Base-by-base conservation (phyloP, 1,140 invertebrate genomes). In the Drosophila bifasciata region DNA sequence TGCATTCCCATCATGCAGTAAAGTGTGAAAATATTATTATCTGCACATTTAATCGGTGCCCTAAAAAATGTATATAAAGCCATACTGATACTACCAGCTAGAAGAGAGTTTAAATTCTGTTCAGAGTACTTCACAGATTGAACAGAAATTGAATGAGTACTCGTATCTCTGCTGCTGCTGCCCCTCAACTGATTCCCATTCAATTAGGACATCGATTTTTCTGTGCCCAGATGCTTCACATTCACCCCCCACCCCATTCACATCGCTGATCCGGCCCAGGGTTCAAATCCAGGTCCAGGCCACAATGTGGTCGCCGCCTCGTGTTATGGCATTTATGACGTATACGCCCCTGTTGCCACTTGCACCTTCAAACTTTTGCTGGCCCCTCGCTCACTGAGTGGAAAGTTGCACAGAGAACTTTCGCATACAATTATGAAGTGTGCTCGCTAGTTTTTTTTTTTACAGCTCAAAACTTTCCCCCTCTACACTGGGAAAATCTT, bases 401-500 rank as follows among this genome's bases (percentile, higher is more conserved):
- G 49, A 48, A 58, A 81, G 59, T 85, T 76, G 67, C 64, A 40
- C 41, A 51, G 48, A 15, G 69, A 63, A 52, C 76, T 70, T 13
- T 36, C 53, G 77, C 63, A 76, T 59, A 81, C 73, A 77, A 81
- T 86, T 86, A 86, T 88, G 70, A 86, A 86, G 79, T 75, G 74
- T 77, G 69, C 72, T 68, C 77, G 57, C 39, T 63, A 16, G 57
- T 49, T 51, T 48, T 63, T 40, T 21, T 15, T 25, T 36, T 43
- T 49, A n/a, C 46, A 49, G 44, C 49, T 63, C 25, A 32, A 16
- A 56, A 73, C 41, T 73, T 56, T 55, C 5, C 15, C 21, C 28
- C 16, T 23, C 21, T 21, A 15, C 7, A 28, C 25, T 43, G 67
- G 45, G 56, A 81, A 81, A 86, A 86, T 74, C 53, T 79, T 70